These are phyloP conservation scores for Sialia sialis DNA, from an alignment of 2,113 vertebrate genomes.

Conservation along the genomic window DNA sequence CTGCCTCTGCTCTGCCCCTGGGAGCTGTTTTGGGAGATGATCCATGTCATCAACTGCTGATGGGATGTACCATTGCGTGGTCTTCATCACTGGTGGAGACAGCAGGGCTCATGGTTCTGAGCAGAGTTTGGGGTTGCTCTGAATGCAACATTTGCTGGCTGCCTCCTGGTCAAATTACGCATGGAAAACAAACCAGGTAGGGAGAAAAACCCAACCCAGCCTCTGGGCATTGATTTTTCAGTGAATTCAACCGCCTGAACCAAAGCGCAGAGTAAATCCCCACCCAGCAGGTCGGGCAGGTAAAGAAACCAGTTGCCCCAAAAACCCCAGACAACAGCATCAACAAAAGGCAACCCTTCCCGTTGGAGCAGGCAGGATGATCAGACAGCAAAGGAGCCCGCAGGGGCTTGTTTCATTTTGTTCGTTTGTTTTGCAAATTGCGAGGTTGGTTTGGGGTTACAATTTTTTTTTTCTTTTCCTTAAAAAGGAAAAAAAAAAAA, in stretches of 20 bases:
- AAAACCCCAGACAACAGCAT: constrained; percentile 45
- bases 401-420: constrained; percentile 58
- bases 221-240: constrained; percentile 32
- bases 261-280: background rate
- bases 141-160: background rate
- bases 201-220: constrained; percentile 18
- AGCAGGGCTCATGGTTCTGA: background rate
- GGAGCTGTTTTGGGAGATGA: background rate
- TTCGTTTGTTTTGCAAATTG: constrained; percentile 63
- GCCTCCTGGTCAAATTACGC: constrained; percentile 10
- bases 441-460: constrained; percentile 36
- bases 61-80: background rate
- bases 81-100: background rate
- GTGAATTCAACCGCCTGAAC: background rate
- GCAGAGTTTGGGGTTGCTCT: background rate
- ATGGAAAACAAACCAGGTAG: constrained; percentile 16
- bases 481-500: background rate
- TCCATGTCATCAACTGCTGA: background rate
- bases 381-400: constrained; percentile 59
- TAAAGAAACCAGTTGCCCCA: constrained; percentile 36
- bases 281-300: constrained; percentile 45
- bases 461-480: background rate
- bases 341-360: constrained; percentile 35
- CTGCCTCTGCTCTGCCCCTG: background rate
- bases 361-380: constrained; percentile 53